phyloP scores from a whole-genome alignment of 2,888 invertebrate genomes.

The Acronicta psi region DNA sequence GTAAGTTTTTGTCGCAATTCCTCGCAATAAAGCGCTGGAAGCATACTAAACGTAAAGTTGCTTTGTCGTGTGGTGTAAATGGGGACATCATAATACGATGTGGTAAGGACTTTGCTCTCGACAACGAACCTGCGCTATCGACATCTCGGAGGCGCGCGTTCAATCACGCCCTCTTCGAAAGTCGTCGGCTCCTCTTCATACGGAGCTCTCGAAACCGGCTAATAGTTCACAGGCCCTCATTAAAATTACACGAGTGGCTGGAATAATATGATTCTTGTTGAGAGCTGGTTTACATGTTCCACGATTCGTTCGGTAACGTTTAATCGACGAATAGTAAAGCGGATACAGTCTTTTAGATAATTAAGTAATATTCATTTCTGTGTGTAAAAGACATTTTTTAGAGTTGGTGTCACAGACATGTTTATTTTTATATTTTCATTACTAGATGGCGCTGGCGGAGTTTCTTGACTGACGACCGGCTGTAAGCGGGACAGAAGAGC shows the following conservation, averaged over 20 bases:
- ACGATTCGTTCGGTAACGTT: not conserved
- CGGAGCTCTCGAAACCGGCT: constrained; percentile 52
- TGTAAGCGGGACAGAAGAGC: too few species aligned
- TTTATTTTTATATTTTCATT: too few species aligned
- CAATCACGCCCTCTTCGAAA: constrained; percentile 65
- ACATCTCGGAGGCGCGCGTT: constrained; percentile 62
- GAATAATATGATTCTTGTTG: constrained; percentile 43
- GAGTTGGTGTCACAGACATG: too few species aligned
- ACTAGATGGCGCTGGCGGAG: too few species aligned
- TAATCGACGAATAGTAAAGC: constrained; percentile 8
- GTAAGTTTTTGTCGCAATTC: constrained; percentile 50
- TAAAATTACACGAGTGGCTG: constrained; percentile 55
- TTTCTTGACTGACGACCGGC: too few species aligned
- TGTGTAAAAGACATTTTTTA: too few species aligned
- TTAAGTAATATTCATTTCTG: too few species aligned
- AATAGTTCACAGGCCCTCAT: constrained; percentile 63
- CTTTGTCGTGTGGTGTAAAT: constrained; percentile 54
- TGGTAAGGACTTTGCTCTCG: constrained; percentile 51
- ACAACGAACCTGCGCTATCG: constrained; percentile 68
- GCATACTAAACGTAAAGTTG: constrained; percentile 35
- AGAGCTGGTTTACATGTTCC: constrained; percentile 17
- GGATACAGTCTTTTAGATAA: too few species aligned
- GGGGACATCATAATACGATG: constrained; percentile 53
- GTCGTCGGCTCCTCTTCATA: constrained; percentile 66
- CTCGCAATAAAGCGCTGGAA: constrained; percentile 23